Base-by-base conservation (phyloP, 2,888 invertebrate species). In the Candidula unifasciata region DNA sequence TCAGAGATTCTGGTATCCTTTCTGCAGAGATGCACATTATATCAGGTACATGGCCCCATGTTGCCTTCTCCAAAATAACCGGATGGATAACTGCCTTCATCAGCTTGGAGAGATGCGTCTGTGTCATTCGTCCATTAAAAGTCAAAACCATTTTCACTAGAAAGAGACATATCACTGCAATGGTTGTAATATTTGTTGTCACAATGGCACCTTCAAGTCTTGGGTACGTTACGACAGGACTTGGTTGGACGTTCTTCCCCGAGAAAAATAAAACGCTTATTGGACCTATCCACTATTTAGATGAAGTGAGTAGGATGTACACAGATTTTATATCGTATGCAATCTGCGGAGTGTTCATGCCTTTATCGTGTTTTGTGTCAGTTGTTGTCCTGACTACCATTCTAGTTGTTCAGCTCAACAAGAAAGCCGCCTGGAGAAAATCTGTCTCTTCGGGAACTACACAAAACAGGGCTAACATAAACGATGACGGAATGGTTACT, bases 331-430 rank as follows among this genome's bases (percentile, higher is more conserved):
- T 74, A 13, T 16, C 44, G 6, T 74, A 33, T 52, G 74, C 74
- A n/a, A 16, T 74, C 1, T 44, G 24, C n/a, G 74, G 74, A 52
- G 33, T 66, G 18, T 68, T 18, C 76, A 88, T 74, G 44, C 74
- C 74, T 27, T 44, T 74, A n/a, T 44, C 44, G 3, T 37, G 21
- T 37, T 74, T 74, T 44, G 35, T 64, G 27, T 27, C 27, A 16
- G 35, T 60, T 37, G 57, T 80, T 21, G 37, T 27, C 1, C 66
- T 35, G 44, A 66, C 64, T 18, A 30, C 27, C 1, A 27, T 66
- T 33, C 27, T 69, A 3, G 69, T 69, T 3, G 69, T 69, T 3
- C 30, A 69, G 24, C 69, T 69, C 10, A 37, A 68, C 33, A 24
- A 64, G 44, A 33, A 64, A 35, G 80, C 37, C 3, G 16, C 16